Evolutionary conservation across 1,140 invertebrate species (phyloP), one percentile per base, ranked within the genome.

Genomic region (Trachymyrmex septentrionalis): DNA sequence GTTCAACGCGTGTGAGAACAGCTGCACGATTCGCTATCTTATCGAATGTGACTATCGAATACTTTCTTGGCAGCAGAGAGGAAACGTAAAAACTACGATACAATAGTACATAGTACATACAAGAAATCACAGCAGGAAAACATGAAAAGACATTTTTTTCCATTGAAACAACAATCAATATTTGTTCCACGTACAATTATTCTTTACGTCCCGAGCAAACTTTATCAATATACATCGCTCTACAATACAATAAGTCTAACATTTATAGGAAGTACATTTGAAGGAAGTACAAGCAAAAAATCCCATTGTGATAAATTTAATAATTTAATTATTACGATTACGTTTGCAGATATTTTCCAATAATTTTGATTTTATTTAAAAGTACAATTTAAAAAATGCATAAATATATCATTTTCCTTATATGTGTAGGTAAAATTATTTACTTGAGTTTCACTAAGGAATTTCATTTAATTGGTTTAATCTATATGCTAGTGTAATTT

Each of bases 1-100:
- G 24, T 69, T 55, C 27, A 50, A 16, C 16, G 55, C 34, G 30
- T 82, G 57, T 84, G 80, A 84, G 75, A 88, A 89, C 90, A 91
- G 86, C 90, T 91, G 90, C 80, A 44, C 64, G 57, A 78, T 80
- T 89, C 53, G 66, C 67, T 91, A 91, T 91, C 90, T 91, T 91
- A 91, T 89, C 90, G 64, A 59, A 55, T 14, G 21, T 12, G 67
- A 72, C 59, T 89, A 89, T 89, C 76, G 72, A 87, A 88, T 86
- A 81, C 50, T 61, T 88, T 87, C 73, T 86, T 64, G 86, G 21
- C 30, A 12, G 63, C 24, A 14, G 34, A 14, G 48, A 67, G 48
- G 57, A 87, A 66, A 57, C 53, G 34, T 24, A 59, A 67, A 84
- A 82, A 73, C 3, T 38, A 16, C 48, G 55, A 61, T 67, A 59